Conservation (phyloP, 1,140 invertebrate genomes). For the Pectinophora gossypiella region DNA sequence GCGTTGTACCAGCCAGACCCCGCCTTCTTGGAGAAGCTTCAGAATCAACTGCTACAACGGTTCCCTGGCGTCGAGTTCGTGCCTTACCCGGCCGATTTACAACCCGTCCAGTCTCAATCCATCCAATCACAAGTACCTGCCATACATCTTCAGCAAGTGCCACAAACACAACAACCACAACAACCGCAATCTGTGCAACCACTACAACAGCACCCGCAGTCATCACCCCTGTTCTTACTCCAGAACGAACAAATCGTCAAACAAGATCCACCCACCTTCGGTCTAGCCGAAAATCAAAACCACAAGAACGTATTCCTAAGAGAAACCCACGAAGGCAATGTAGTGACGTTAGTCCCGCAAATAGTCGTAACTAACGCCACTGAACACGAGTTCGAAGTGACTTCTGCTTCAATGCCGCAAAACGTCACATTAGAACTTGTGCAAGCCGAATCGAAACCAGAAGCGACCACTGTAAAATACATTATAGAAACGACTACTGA, state of each 20-base stretch:
- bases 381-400: conserved; percentile 32
- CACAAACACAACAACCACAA: neutral
- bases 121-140: conserved; percentile 60
- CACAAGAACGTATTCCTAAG: conserved; percentile 53
- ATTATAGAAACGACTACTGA: conserved; percentile 36
- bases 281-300: conserved; percentile 22
- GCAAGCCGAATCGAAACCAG: conserved; percentile 30
- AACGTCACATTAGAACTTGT: conserved; percentile 37
- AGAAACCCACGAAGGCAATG: conserved; percentile 45
- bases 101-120: conserved; percentile 29
- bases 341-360: conserved; percentile 45
- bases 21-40: conserved; percentile 56
- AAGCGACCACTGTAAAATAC: conserved; percentile 39
- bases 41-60: conserved; percentile 54
- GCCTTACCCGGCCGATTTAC: conserved; percentile 41
- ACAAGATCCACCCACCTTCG: conserved; percentile 40
- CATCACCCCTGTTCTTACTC: conserved; percentile 35
- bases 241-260: conserved; percentile 66
- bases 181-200: conserved; percentile 15
- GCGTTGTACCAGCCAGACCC: conserved; percentile 59
- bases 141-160: conserved; percentile 8
- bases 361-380: conserved; percentile 43
- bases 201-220: conserved; percentile 5
- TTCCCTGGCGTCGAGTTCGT: conserved; percentile 54
- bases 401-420: conserved; percentile 28